Evolutionary conservation across 2,888 invertebrate genomes (phyloP), one percentile per base, ranked within the genome.

Genomic region (Andrena bucephala): DNA sequence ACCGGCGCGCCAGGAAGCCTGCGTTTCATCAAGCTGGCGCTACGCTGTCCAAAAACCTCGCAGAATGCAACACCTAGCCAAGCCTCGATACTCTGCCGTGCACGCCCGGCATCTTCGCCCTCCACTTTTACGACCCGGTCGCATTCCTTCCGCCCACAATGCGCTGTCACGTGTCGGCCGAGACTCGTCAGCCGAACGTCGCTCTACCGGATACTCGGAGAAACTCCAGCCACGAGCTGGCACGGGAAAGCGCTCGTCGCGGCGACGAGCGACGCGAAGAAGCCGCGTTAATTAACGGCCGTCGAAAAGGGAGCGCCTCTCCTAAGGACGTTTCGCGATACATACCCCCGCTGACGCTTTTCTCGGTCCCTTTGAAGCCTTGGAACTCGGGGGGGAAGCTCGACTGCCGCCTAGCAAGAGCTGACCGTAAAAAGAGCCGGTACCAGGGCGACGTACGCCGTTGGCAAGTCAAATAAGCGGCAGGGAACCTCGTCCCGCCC

Each of bases 401-500:
- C 57, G 27, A 16, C 27, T 52, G 57, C 24, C 57, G 57, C 24
- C 20, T n/a, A 54, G 20, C n/a, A 13, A 36, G 20, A 31, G 67
- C 31, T 67, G 74, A 67, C 66, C 74, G 74, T 66, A 65, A 65
- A 54, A 57, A 50, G 24, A 29, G 48, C n/a, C 57, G 27, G 36
- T 33, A 29, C 66, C 29, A 42, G 24, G n/a, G 3, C 24, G 31
- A 2, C 29, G 48, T 13, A n/a, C 36, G 50, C n/a, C 33, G 62
- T 29, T 31, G n/a, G 69, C 48, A 70, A 82, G 82, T 82, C 62
- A 67, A 83, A 77, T 83, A 82, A 77, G 48, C 76, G 52, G n/a
- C 27, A 29, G 36, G 52, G 10, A 71, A 68, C 76, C 81, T 70
- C 71, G 75, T 70, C 65, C 76, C 31, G 6, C 0, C 31, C 31